phyloP scores from a whole-genome alignment of 2,113 vertebrate genomes.

The Cranoglanis bouderius region DNA sequence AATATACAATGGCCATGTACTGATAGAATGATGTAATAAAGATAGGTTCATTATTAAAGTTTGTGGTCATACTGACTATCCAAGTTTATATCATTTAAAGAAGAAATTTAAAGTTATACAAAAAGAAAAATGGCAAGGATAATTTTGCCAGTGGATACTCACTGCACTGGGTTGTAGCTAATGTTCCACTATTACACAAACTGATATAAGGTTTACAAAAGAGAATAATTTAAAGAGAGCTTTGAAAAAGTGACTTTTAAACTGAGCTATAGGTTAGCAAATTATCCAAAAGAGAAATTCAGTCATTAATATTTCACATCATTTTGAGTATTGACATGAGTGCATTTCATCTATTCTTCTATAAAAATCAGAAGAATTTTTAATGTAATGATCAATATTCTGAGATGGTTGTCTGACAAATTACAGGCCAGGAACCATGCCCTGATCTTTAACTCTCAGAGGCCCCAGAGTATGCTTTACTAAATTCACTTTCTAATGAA shows the following conservation, averaged over 20 bases:
- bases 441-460: neutral
- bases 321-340: neutral
- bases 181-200: neutral
- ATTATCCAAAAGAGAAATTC: neutral
- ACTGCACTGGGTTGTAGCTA: neutral
- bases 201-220: neutral
- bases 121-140: neutral
- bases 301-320: neutral
- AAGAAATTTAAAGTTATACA: neutral
- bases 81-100: neutral
- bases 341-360: neutral
- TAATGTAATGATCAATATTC: neutral
- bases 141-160: neutral
- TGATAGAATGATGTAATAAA: neutral
- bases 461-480: neutral
- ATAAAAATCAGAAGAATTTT: neutral
- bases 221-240: neutral
- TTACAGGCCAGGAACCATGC: neutral
- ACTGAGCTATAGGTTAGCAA: neutral
- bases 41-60: too few relatives aligned
- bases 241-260: neutral
- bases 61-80: neutral
- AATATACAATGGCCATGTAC: neutral
- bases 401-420: neutral
- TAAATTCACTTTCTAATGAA: neutral